phyloP scores from a whole-genome alignment of 2,888 invertebrate genomes.

The Drosophila lutescens region DNA sequence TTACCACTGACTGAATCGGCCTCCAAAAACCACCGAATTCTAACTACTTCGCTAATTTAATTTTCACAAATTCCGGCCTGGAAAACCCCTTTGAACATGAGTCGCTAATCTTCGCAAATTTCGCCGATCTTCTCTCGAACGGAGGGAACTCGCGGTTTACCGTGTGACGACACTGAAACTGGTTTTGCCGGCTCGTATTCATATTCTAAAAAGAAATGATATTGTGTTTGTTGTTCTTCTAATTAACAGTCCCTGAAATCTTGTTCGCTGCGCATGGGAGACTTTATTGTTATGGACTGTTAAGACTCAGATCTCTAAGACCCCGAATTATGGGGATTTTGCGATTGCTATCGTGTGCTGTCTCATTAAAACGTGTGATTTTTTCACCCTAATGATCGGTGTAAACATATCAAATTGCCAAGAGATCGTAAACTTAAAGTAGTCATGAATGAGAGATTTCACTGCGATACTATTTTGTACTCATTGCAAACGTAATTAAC shows the following conservation, averaged over 20 bases:
- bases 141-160: constrained; percentile 5
- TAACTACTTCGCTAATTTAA: constrained; percentile 10
- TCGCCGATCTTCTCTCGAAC: constrained; percentile 14
- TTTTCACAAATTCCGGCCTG: constrained; percentile 33
- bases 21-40: constrained; percentile 45
- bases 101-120: constrained; percentile 34
- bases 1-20: constrained; percentile 6
- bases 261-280: constrained; percentile 22
- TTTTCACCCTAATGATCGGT: constrained; percentile 28
- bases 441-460: constrained; percentile 22
- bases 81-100: constrained; percentile 59
- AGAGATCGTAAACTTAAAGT: constrained; percentile 9
- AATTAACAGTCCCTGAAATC: constrained; percentile 44
- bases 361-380: constrained; percentile 28
- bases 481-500: background rate
- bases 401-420: constrained; percentile 23
- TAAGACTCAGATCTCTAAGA: constrained; percentile 15
- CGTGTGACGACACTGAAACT: constrained; percentile 65
- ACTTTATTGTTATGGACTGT: constrained; percentile 26
- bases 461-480: constrained; percentile 8
- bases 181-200: constrained; percentile 36
- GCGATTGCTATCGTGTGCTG: constrained; percentile 14
- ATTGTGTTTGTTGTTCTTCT: constrained; percentile 20
- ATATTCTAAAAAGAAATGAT: constrained; percentile 18
- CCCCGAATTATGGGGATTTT: constrained; percentile 17